phyloP scores from a whole-genome alignment of 2,113 vertebrate genomes.

The Alces alces region DNA sequence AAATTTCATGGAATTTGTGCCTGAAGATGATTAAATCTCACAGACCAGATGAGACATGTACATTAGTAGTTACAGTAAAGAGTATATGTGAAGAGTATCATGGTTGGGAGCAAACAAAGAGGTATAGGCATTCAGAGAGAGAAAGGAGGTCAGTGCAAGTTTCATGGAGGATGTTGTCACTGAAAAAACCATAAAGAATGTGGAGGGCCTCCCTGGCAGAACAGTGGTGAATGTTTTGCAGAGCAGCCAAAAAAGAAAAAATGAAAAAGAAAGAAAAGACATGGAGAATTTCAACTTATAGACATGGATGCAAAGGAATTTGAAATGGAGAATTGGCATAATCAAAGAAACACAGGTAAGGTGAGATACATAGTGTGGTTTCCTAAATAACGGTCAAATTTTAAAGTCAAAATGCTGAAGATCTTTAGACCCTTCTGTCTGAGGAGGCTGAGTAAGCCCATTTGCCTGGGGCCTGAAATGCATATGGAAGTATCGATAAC shows the following conservation, averaged over 20 bases:
- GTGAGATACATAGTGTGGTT: background rate
- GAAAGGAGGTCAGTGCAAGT: background rate
- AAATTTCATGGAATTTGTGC: background rate
- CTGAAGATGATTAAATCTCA: background rate
- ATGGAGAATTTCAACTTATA: background rate
- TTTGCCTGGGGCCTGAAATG: background rate
- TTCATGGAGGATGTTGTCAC: background rate
- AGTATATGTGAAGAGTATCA: background rate
- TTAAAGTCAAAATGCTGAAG: background rate
- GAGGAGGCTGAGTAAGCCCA: background rate
- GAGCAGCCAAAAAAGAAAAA: background rate
- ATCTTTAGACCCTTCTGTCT: background rate
- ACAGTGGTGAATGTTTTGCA: background rate
- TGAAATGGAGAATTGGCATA: background rate
- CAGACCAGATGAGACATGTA: background rate
- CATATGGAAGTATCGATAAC: background rate
- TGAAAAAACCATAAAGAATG: background rate
- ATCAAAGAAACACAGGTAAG: background rate
- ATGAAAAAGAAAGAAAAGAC: background rate
- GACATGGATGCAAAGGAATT: background rate
- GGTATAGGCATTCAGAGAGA: background rate
- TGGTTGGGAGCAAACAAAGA: background rate
- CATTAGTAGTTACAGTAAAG: background rate
- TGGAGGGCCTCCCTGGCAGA: background rate
- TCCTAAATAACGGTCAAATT: background rate